Conservation (phyloP, 2,888 invertebrate genomes). For the Aspidiotus rigidus region DNA sequence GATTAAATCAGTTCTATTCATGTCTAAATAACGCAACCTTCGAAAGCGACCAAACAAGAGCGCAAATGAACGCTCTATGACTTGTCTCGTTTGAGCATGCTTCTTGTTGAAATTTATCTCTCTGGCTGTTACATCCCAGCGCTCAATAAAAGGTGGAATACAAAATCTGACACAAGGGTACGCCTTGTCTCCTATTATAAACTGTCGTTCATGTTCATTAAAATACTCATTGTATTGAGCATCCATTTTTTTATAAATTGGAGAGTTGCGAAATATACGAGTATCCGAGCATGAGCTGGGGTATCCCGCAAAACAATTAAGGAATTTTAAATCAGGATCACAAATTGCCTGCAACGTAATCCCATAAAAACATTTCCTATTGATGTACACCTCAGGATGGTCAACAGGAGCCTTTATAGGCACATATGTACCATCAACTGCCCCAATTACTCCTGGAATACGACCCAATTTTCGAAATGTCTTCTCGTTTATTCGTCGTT, state of each 20-base stretch:
- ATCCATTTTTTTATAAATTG: slow-evolving; percentile 2
- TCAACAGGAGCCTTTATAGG: neutral
- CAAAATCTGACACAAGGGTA: slow-evolving; percentile 17
- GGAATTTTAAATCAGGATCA: slow-evolving; percentile 35
- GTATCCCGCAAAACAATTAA: slow-evolving; percentile 38
- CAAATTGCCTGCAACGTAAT: slow-evolving; percentile 39
- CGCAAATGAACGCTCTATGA: slow-evolving; percentile 26
- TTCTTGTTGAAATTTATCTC: slow-evolving; percentile 21
- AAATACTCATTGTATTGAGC: slow-evolving; percentile 3
- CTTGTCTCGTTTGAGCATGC: slow-evolving; percentile 27
- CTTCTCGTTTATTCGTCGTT: neutral
- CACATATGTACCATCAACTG: neutral
- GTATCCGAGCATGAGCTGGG: slow-evolving; percentile 36
- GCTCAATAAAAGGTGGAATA: slow-evolving; percentile 29
- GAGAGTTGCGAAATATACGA: slow-evolving; percentile 7
- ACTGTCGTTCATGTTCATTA: slow-evolving; percentile 8
- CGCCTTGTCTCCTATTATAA: slow-evolving; percentile 24
- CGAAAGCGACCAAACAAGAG: slow-evolving; percentile 17
- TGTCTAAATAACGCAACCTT: slow-evolving; percentile 27
- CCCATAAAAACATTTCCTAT: slow-evolving; percentile 38
- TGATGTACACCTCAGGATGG: slow-evolving; percentile 35
- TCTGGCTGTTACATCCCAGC: slow-evolving; percentile 7
- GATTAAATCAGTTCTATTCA: slow-evolving; percentile 23
- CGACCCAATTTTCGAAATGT: neutral
- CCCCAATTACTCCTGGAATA: neutral